A percentile compares a stretch with the other conserved stretches of the same genome.
These are phyloP conservation scores for Gila orcuttii DNA, from an alignment of 2,113 vertebrate genomes.

Conservation along the genomic window DNA sequence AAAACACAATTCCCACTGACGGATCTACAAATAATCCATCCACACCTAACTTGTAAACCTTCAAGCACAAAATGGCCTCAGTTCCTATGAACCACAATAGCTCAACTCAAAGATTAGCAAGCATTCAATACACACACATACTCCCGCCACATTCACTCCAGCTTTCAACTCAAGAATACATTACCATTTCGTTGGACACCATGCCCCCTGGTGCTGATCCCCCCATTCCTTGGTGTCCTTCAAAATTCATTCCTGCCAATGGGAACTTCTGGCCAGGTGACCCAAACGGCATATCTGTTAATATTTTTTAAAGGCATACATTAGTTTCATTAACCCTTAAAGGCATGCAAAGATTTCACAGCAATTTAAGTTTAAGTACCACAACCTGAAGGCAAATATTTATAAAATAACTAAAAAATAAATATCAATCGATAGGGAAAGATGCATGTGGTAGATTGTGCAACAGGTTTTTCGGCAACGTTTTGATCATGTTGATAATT, in stretches of 20 bases:
- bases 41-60: neutral
- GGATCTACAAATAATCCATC: constrained; percentile 1
- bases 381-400: too few species aligned
- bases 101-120: neutral
- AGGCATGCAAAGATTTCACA: neutral
- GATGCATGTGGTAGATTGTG: too few species aligned
- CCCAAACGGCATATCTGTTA: constrained; percentile 86
- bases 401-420: too few species aligned
- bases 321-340: neutral
- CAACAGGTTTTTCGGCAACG: too few species aligned
- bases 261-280: constrained; percentile 89
- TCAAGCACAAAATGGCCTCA: neutral
- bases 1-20: neutral
- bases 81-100: neutral
- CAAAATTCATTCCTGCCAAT: constrained; percentile 90
- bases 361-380: too few species aligned
- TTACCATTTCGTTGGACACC: constrained; percentile 99
- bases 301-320: neutral
- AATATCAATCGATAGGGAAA: too few species aligned
- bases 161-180: constrained; percentile 83
- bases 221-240: constrained; percentile 88
- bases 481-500: too few species aligned
- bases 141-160: constrained; percentile 11
- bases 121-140: neutral
- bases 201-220: constrained; percentile 80